Conservation (phyloP, 2,888 invertebrate genomes). For the Encarsia formosa region DNA sequence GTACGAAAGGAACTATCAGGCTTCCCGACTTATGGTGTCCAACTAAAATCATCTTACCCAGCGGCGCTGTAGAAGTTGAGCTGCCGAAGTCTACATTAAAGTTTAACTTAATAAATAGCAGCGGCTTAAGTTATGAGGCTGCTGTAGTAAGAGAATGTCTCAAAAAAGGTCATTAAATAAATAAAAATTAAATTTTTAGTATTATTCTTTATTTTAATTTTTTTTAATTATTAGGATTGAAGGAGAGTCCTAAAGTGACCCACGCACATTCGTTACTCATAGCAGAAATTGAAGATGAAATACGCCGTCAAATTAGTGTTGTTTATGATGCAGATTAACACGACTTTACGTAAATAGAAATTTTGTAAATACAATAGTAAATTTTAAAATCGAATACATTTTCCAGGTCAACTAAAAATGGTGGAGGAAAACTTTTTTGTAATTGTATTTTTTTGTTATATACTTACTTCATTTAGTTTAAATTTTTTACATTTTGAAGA, state of each 20-base stretch:
- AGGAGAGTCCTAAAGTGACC: constrained; percentile 66
- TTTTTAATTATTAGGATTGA: constrained; percentile 54
- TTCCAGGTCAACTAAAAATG: too few relatives aligned
- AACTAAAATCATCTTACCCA: constrained; percentile 63
- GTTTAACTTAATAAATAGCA: constrained; percentile 68
- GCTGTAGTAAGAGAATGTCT: constrained; percentile 73
- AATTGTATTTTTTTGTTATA: too few relatives aligned
- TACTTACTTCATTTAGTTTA: too few relatives aligned
- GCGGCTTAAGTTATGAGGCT: constrained; percentile 73
- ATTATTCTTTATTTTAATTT: not conserved
- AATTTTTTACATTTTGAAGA: too few relatives aligned
- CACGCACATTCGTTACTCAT: constrained; percentile 67
- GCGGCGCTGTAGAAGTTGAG: constrained; percentile 61
- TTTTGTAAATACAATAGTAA: too few relatives aligned
- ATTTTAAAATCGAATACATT: too few relatives aligned
- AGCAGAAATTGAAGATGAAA: constrained; percentile 68
- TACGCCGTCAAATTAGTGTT: constrained; percentile 67
- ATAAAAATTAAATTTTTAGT: not conserved
- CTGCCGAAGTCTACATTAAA: constrained; percentile 61
- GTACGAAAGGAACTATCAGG: constrained; percentile 65
- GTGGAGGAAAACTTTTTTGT: too few relatives aligned
- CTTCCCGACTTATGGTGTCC: constrained; percentile 73
- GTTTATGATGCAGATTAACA: constrained; percentile 58
- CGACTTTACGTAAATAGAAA: too few relatives aligned
- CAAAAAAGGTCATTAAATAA: constrained; percentile 41